Evolutionary conservation across 2,797 vertebrate genomes (phyloP), one percentile per base, ranked within the genome.

Genomic region (Todus mexicanus): DNA sequence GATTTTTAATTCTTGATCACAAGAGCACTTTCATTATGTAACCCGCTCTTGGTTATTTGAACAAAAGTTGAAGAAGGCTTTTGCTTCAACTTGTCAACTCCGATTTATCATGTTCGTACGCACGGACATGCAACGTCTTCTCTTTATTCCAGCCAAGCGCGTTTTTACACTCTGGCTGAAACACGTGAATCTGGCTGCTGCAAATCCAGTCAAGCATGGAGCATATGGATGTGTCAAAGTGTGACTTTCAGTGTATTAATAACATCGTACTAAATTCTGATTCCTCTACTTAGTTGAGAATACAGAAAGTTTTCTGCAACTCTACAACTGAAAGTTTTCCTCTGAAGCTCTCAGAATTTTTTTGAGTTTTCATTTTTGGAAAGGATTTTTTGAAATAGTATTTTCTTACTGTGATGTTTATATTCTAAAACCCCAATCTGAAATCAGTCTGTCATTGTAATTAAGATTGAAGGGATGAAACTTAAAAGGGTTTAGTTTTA

Each of bases 211-310:
- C 22, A 61, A 90, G 89, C 89, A 12, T 23, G 63, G 12, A 90
- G 71, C 89, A 78, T 81, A 92, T 78, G 89, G 81, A 84, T 50
- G 70, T 91, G 87, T 94, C 85, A 74, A 18, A 86, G 70, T 53
- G 64, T 45, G 64, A 51, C 81, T 89, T 53, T 5, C 33, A 42
- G 38, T 25, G 13, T 53, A 54, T 91, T 80, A 83, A 80, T 84
- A 91, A 91, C 59, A 9, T 35, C 38, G 20, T 12, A 5, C 43
- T 70, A 17, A 53, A 43, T 12, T 66, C 69, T 8, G 21, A 38
- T 42, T 37, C 61, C 33, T 84, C 48, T 35, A 0, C 22, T 47
- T 6, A 15, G 47, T 10, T 73, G 45, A 81, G 60, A 47, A 73
- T 84, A 35, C 1, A 29, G 42, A 2, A 45, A 10, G 15, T n/a